A percentile compares a stretch with the other conserved stretches of the same genome.
Evolutionary conservation across 2,888 invertebrate species (phyloP).

Genomic region (Operophtera brumata): DNA sequence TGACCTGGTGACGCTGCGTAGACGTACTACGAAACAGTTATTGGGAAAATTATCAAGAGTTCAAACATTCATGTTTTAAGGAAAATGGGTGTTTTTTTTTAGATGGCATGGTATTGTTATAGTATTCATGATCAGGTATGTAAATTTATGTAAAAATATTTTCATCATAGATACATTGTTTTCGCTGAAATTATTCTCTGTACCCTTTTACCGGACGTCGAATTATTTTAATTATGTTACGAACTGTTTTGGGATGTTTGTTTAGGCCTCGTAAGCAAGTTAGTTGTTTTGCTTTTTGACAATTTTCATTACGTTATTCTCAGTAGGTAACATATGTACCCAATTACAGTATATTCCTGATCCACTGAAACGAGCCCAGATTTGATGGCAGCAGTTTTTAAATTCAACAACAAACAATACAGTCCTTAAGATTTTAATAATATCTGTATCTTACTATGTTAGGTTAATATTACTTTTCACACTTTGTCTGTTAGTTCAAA

Average conservation of each 20-base stretch:
- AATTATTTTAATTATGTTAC: constrained; percentile 21
- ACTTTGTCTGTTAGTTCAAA: too few species aligned
- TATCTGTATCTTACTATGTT: too few species aligned
- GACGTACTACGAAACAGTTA: background rate
- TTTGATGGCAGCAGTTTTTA: background rate
- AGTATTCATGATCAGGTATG: background rate
- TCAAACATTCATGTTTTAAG: background rate
- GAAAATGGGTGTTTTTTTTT: background rate
- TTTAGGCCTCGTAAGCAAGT: constrained; percentile 21
- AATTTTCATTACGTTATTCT: constrained; percentile 14
- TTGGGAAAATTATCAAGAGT: too few species aligned
- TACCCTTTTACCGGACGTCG: constrained; percentile 10
- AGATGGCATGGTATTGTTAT: background rate
- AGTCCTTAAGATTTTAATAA: too few species aligned
- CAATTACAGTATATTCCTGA: background rate
- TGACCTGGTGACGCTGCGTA: background rate
- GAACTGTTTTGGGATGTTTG: constrained; percentile 15
- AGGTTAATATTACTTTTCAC: too few species aligned
- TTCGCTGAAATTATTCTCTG: background rate
- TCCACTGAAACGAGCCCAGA: background rate
- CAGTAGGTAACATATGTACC: background rate
- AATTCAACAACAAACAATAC: too few species aligned
- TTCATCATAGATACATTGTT: background rate
- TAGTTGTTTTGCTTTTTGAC: constrained; percentile 15
- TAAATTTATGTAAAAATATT: background rate